Conservation (phyloP, 1,140 invertebrate genomes). For the Trissolcus basalis region DNA sequence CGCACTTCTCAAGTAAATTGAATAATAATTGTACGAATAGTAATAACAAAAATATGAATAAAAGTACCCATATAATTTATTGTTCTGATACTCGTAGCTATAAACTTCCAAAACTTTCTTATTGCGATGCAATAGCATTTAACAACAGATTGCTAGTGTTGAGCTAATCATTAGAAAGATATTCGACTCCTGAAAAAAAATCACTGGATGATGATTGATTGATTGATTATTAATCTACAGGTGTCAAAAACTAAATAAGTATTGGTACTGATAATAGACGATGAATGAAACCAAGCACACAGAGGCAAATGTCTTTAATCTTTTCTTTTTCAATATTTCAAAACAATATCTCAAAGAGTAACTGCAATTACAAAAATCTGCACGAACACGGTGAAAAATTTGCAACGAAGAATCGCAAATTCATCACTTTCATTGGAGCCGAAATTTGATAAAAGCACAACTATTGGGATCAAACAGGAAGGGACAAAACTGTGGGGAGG, state of each 20-base stretch:
- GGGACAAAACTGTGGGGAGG: neutral
- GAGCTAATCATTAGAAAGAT: slow-evolving; percentile 24
- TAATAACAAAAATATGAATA: neutral
- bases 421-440: neutral
- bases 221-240: slow-evolving; percentile 55
- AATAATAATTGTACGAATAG: neutral
- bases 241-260: slow-evolving; percentile 57
- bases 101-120: too few relatives aligned
- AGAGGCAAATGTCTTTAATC: slow-evolving; percentile 36
- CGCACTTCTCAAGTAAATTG: neutral
- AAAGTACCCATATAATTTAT: too few relatives aligned
- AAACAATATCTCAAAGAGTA: neutral
- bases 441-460: slow-evolving; percentile 7
- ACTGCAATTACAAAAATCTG: slow-evolving; percentile 10
- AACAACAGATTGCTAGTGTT: neutral
- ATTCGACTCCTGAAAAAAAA: slow-evolving; percentile 59
- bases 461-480: too few relatives aligned
- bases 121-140: neutral
- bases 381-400: neutral
- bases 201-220: slow-evolving; percentile 53
- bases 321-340: neutral
- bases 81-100: too few relatives aligned
- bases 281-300: slow-evolving; percentile 69
- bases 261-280: slow-evolving; percentile 61
- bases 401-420: neutral